Percentiles rank a stretch among this genome's conserved stretches.
These are phyloP conservation scores for Urechis unicinctus DNA, from an alignment of 2,888 invertebrate genomes.

Conservation along the genomic window DNA sequence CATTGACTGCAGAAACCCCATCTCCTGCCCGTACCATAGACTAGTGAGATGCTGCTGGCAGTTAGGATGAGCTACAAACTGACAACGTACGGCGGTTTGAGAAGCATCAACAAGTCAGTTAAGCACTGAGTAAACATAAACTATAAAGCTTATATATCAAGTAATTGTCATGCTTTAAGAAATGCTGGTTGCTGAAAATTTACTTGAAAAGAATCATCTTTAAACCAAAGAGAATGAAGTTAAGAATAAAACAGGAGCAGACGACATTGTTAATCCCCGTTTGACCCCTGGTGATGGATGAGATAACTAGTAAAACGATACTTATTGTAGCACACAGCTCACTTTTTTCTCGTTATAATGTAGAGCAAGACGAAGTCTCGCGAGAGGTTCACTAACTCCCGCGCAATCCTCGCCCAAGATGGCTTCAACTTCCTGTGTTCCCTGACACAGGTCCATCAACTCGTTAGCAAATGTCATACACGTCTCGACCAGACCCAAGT, in stretches of 20 bases:
- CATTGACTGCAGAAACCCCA: constrained; percentile 57
- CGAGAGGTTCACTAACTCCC: constrained; percentile 56
- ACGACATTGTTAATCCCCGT: too few relatives aligned
- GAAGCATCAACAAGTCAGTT: too few relatives aligned
- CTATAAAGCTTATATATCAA: background rate
- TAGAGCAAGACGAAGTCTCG: constrained; percentile 64
- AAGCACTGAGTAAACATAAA: too few relatives aligned
- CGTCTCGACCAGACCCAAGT: constrained; percentile 57
- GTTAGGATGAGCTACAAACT: constrained; percentile 70
- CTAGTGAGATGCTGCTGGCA: constrained; percentile 65
- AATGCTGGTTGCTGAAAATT: background rate
- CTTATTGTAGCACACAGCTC: constrained; percentile 1
- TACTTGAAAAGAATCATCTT: background rate
- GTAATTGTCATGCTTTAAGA: background rate
- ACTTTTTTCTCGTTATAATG: constrained; percentile 64
- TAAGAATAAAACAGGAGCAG: too few relatives aligned
- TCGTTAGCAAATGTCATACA: constrained; percentile 53
- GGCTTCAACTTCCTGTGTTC: constrained; percentile 65
- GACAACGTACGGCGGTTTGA: too few relatives aligned
- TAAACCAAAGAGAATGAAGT: too few relatives aligned
- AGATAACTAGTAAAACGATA: too few relatives aligned
- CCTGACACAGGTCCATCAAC: constrained; percentile 59
- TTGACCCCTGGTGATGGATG: too few relatives aligned
- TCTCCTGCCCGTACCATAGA: constrained; percentile 63
- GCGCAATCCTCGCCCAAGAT: constrained; percentile 61